Conservation (phyloP, 2,888 invertebrate genomes). For the Pandemis heparana region DNA sequence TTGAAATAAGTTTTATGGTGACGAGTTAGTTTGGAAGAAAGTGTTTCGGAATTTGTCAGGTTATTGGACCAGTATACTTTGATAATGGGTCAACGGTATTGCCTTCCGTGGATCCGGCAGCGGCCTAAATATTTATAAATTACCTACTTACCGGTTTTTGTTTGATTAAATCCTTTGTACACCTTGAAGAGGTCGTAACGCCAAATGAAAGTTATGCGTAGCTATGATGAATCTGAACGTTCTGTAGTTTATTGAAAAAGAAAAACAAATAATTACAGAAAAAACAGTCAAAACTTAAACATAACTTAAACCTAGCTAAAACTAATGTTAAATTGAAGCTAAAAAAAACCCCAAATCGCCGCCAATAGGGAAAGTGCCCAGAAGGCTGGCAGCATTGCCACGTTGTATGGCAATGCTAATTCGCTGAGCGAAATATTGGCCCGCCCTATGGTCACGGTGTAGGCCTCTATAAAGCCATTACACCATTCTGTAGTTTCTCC, state of each 20-base stretch:
- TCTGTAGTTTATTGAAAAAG: background rate
- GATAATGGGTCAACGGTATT: constrained; percentile 53
- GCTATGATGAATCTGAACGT: background rate
- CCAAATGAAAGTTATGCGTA: background rate
- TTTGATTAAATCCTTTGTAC: constrained; percentile 29
- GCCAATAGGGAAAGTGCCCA: too few species aligned
- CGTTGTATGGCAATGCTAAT: too few species aligned
- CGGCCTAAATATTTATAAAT: constrained; percentile 44
- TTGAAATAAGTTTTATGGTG: constrained; percentile 40
- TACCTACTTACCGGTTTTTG: constrained; percentile 36
- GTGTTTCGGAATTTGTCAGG: constrained; percentile 48
- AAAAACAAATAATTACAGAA: too few species aligned
- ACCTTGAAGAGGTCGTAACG: background rate
- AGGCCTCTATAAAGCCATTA: too few species aligned
- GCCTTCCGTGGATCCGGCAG: constrained; percentile 53
- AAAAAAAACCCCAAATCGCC: too few species aligned
- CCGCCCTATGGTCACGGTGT: too few species aligned
- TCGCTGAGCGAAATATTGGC: too few species aligned
- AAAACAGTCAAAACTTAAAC: too few species aligned
- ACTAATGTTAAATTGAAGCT: too few species aligned
- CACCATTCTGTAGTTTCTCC: background rate
- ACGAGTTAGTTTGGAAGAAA: constrained; percentile 22
- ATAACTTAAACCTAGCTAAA: too few species aligned
- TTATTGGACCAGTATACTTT: constrained; percentile 47
- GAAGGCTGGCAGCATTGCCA: too few species aligned